Conservation (phyloP, 2,888 invertebrate genomes). For the Lottia gigantea region DNA sequence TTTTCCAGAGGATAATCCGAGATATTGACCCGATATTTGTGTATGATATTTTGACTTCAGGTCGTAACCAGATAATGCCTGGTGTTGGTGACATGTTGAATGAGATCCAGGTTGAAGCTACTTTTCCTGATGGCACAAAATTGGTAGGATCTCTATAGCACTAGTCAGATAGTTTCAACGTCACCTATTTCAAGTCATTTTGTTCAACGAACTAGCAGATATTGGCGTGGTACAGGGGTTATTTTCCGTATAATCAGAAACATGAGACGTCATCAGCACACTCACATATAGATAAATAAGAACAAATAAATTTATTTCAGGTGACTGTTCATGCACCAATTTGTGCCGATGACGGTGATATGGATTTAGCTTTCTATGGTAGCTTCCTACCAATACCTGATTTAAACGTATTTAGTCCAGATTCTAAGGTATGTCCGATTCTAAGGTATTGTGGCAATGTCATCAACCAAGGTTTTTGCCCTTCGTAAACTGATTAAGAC, state of each 20-base stretch:
- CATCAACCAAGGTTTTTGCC: no score
- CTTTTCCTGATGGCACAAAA: constrained; percentile 66
- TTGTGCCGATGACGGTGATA: constrained; percentile 52
- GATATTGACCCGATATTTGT: no score
- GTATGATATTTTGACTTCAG: constrained; percentile 28
- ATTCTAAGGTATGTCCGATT: not conserved
- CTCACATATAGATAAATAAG: not conserved
- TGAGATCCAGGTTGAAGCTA: constrained; percentile 63
- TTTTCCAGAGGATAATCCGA: no score
- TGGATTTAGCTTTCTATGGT: constrained; percentile 61
- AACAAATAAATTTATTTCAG: constrained; percentile 34
- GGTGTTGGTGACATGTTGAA: constrained; percentile 59
- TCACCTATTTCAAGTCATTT: no score
- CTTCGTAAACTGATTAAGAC: no score
- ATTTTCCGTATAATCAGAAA: no score
- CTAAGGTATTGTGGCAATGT: no score
- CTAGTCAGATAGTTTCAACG: no score
- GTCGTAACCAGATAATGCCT: constrained; percentile 55
- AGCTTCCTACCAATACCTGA: constrained; percentile 61
- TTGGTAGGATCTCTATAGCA: constrained; percentile 39
- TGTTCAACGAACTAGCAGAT: no score
- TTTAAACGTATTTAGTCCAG: constrained; percentile 29
- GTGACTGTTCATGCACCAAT: constrained; percentile 63
- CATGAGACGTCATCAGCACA: no score
- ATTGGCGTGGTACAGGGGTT: no score